Conservation (phyloP, 53 echinoderm and acorn worm genomes). For the Apostichopus leukothele region DNA sequence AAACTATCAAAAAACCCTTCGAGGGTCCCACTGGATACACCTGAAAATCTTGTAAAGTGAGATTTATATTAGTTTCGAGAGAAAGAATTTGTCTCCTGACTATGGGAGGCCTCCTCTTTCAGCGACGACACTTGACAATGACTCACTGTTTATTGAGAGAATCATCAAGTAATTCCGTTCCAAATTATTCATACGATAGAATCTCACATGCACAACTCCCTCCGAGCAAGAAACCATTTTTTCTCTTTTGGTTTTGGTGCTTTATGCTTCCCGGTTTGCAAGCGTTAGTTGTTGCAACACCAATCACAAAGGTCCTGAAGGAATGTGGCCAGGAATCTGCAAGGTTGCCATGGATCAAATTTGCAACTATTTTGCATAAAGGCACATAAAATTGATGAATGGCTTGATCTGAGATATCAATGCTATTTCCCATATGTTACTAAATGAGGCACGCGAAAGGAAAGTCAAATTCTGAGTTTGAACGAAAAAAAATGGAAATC, state of each 20-base stretch:
- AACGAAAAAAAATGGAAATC: too few species aligned
- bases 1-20: not conserved
- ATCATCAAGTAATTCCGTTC: not conserved
- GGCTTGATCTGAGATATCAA: not conserved
- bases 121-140: not conserved
- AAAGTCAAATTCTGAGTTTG: too few species aligned
- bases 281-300: not conserved
- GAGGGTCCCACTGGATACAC: not conserved
- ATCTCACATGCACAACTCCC: not conserved
- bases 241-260: not conserved
- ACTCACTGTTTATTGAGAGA: not conserved
- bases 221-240: not conserved
- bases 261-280: too few species aligned
- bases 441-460: too few species aligned
- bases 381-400: not conserved
- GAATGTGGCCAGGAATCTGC: not conserved
- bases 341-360: not conserved
- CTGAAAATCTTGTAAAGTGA: not conserved
- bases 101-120: not conserved
- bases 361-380: not conserved
- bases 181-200: not conserved
- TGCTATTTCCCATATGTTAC: too few species aligned
- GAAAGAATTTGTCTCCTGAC: not conserved
- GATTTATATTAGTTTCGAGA: not conserved
- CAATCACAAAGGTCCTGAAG: not conserved